Percentiles rank a stretch among this genome's conserved stretches.
phyloP scores from a whole-genome alignment of 2,113 vertebrate genomes.

The Phrynosoma blainvillii region DNA sequence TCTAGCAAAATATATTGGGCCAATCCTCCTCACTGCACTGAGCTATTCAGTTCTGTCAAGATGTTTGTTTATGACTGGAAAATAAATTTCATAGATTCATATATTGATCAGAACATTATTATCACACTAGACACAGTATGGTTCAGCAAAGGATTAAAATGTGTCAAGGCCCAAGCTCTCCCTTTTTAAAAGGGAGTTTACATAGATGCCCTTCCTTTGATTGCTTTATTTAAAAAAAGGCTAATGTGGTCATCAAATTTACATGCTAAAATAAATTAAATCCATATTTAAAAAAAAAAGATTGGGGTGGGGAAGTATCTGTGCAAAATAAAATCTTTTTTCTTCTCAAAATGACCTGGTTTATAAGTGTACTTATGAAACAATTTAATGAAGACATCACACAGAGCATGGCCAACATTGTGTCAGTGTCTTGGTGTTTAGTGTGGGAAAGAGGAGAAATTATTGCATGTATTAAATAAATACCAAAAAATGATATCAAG shows the following conservation, averaged over 20 bases:
- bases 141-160: constrained; percentile 27
- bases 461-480: constrained; percentile 16
- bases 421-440: constrained; percentile 11
- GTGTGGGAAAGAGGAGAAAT: constrained; percentile 19
- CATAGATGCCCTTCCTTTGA: not conserved
- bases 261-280: not conserved
- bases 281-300: not conserved
- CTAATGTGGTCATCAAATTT: not conserved
- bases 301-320: constrained; percentile 5
- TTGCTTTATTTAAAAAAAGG: not conserved
- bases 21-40: not conserved
- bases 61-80: constrained; percentile 38
- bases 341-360: constrained; percentile 5
- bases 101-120: constrained; percentile 30
- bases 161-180: not conserved
- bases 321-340: constrained; percentile 14
- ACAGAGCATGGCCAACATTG: constrained; percentile 3
- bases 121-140: not conserved
- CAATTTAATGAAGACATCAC: constrained; percentile 20
- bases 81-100: constrained; percentile 40
- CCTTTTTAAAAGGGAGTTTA: too few relatives aligned
- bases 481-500: not conserved
- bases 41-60: constrained; percentile 29
- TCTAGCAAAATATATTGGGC: not conserved
- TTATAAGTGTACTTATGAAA: constrained; percentile 20